phyloP scores from a whole-genome alignment of 2,113 vertebrate species.

The Aegotheles bennettii region DNA sequence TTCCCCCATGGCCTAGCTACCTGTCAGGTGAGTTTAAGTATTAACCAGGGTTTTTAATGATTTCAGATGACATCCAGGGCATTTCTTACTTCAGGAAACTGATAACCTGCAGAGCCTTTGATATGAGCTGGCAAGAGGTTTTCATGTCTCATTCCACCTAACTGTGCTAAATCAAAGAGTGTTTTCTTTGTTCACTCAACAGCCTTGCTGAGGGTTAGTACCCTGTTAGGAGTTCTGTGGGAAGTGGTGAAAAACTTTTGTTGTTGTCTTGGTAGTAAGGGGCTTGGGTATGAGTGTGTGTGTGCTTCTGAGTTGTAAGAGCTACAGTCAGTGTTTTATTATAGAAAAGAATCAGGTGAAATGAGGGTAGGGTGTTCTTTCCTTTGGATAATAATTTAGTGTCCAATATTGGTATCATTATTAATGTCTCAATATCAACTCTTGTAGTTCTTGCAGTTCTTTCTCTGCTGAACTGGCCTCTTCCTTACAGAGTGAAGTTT shows the following conservation, averaged over 20 bases:
- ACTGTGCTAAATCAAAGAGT: background rate
- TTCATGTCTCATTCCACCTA: background rate
- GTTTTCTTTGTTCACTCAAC: background rate
- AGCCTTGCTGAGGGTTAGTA: background rate
- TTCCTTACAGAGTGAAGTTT: background rate
- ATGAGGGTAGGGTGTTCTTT: background rate
- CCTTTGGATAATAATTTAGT: background rate
- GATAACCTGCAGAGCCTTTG: background rate
- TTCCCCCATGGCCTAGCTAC: accelerated
- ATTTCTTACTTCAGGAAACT: background rate
- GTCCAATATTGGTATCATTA: background rate
- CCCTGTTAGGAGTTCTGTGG: background rate
- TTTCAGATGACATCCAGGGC: background rate
- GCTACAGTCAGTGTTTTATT: background rate
- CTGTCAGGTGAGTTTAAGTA: background rate
- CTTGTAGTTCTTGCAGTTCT: background rate
- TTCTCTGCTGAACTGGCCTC: background rate
- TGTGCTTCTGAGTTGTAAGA: background rate
- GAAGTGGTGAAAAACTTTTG: background rate
- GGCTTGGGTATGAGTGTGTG: background rate
- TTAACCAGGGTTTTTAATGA: background rate
- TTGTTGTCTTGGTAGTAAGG: background rate
- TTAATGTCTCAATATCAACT: background rate
- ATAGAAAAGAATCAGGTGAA: background rate
- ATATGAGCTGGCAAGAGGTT: background rate